Percentiles rank a stretch among this genome's conserved stretches.
Conservation (phyloP, 1,140 invertebrate species). For the Papilio helenus region DNA sequence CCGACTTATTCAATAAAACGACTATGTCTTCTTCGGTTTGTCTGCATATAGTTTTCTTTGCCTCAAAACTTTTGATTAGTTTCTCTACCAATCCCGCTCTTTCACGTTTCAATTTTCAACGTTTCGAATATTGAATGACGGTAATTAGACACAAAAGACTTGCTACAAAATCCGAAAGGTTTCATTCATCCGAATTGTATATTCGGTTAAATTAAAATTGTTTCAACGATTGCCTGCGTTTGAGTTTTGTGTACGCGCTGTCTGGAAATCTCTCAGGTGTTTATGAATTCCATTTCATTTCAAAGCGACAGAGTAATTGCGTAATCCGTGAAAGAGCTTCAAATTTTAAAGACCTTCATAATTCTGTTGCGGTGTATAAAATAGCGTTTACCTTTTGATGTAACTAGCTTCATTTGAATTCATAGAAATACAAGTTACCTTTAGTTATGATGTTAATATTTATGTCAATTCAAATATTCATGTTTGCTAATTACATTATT, state of each 20-base stretch:
- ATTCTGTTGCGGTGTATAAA: slow-evolving; percentile 29
- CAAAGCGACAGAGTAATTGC: slow-evolving; percentile 32
- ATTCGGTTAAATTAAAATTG: slow-evolving; percentile 60
- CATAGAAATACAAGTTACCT: slow-evolving; percentile 3
- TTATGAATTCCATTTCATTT: slow-evolving; percentile 49
- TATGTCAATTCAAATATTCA: not conserved
- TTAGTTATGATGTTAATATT: not conserved
- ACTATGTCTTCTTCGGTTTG: slow-evolving; percentile 54
- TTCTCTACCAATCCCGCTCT: slow-evolving; percentile 48
- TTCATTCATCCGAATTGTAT: slow-evolving; percentile 27
- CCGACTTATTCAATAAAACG: slow-evolving; percentile 63
- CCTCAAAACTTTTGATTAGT: slow-evolving; percentile 66
- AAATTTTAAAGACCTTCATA: slow-evolving; percentile 36
- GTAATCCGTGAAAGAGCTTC: slow-evolving; percentile 38
- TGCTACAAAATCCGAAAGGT: slow-evolving; percentile 26
- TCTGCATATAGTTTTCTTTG: slow-evolving; percentile 54
- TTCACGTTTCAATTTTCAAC: slow-evolving; percentile 32
- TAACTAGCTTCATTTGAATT: slow-evolving; percentile 14
- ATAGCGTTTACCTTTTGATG: slow-evolving; percentile 33
- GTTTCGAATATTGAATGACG: slow-evolving; percentile 34
- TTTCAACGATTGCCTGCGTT: slow-evolving; percentile 48
- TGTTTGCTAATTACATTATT: not conserved
- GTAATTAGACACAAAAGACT: slow-evolving; percentile 38
- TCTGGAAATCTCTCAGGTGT: slow-evolving; percentile 40
- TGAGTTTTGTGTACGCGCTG: slow-evolving; percentile 37